Percentiles rank a stretch among this genome's conserved stretches.
These are phyloP conservation scores for Nycticryphes semicollaris DNA, from an alignment of 2,113 vertebrate genomes.

Conservation along the genomic window DNA sequence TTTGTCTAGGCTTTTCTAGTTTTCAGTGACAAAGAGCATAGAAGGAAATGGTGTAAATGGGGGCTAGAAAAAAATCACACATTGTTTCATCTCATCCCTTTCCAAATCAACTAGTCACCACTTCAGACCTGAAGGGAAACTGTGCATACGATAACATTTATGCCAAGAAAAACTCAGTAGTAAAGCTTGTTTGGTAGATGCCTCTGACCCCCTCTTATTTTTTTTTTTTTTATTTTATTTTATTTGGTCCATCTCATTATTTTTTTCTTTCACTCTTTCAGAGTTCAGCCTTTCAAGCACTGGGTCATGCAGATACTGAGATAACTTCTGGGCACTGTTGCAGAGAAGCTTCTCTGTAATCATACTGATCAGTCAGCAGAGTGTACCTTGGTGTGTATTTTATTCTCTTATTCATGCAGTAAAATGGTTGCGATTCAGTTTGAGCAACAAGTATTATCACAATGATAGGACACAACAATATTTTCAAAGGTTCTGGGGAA, in stretches of 20 bases:
- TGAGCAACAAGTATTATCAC: not conserved
- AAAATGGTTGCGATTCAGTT: not conserved
- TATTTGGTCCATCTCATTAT: not conserved
- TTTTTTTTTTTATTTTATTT: not conserved
- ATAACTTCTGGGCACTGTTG: not conserved
- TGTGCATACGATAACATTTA: not conserved
- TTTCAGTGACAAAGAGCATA: not conserved
- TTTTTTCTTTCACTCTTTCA: not conserved
- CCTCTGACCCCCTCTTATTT: fast-evolving
- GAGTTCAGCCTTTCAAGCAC: not conserved
- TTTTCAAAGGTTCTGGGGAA: not conserved
- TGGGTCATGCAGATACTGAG: not conserved
- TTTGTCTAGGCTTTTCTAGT: not conserved
- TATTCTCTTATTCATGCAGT: not conserved
- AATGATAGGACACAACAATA: not conserved
- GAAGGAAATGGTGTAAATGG: not conserved
- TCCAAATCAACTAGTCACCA: not conserved
- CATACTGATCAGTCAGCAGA: not conserved
- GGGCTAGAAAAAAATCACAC: not conserved
- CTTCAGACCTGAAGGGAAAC: not conserved
- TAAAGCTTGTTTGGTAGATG: not conserved
- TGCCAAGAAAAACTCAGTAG: not conserved
- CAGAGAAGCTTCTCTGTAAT: not conserved
- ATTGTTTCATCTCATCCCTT: not conserved
- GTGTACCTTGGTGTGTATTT: not conserved